phyloP scores from a whole-genome alignment of 2,888 invertebrate genomes.

The Prosapia bicincta region DNA sequence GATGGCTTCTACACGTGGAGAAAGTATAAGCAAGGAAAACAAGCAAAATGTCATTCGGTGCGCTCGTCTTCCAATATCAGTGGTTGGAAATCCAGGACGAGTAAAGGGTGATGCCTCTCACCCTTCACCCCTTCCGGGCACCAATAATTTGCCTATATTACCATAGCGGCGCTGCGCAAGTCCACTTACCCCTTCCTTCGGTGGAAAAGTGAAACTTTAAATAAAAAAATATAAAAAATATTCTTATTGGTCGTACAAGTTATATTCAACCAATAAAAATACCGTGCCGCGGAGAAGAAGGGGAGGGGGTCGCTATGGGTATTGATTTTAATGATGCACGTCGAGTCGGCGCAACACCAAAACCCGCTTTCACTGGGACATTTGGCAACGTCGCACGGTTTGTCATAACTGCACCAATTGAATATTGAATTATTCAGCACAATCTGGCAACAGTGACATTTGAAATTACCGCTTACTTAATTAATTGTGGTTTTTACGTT shows the following conservation, averaged over 20 bases:
- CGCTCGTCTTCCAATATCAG: too few species aligned
- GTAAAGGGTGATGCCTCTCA: not conserved
- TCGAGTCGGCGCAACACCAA: conserved; percentile 4
- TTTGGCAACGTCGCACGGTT: conserved; percentile 14
- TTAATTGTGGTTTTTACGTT: too few species aligned
- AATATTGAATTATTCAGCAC: not conserved
- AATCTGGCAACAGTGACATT: not conserved
- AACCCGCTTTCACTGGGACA: conserved; percentile 2
- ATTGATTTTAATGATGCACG: conserved; percentile 30
- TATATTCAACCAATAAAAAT: conserved; percentile 31
- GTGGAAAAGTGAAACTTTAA: conserved; percentile 30
- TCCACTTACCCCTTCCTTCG: not conserved
- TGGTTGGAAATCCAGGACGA: too few species aligned
- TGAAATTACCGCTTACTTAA: too few species aligned
- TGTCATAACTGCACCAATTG: conserved; percentile 3
- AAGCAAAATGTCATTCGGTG: too few species aligned
- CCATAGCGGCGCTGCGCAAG: conserved; percentile 18
- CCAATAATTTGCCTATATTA: conserved; percentile 22
- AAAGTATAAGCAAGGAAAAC: too few species aligned
- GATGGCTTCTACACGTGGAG: too few species aligned
- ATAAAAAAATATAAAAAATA: conserved; percentile 22
- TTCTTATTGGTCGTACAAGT: conserved; percentile 31
- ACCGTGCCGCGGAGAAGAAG: conserved; percentile 11
- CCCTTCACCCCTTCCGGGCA: not conserved
- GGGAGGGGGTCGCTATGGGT: conserved; percentile 20